Base-by-base conservation (phyloP, 2,113 vertebrate species). In the Petrocephalus microphthalmus region DNA sequence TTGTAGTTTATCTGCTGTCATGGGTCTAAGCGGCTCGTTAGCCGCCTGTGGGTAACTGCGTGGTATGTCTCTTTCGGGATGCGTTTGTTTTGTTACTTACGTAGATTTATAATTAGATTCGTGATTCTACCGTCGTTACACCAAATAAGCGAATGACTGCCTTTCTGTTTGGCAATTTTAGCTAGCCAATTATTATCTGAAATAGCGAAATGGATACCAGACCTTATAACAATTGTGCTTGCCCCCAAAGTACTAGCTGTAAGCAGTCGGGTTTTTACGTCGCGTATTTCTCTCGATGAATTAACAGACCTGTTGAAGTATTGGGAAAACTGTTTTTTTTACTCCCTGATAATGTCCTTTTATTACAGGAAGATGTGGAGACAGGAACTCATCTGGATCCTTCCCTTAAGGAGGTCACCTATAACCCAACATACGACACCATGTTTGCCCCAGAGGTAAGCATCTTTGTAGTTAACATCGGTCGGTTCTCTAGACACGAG, bases 361-460 rank as follows among this genome's bases (percentile, higher is more conserved):
- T 91, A 88, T 94, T 93, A 87, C 90, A 99, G 98, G 98, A 99
- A 94, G 94, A 98, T 93, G 96, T 99, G 89, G 96, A 97, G 94
- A 97, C 97, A 1, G 98, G 98, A 51, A 92, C 94, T 91, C 98
- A 99, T 88, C 95, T 99, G 91, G 98, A 99, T 92, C 98, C 98
- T 88, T 92, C 96, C 3, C 85, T 97, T 90, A 99, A 99, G 92
- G 98, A 99, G 93, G 97, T 99, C 92, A 92, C 92, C 0, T 99
- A 95, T 87, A 99, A 99, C 89, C 98, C 98, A 11, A 96, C 96
- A 37, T 99, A 93, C 11, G 98, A 99, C 81, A 99, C 98, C 17
- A 96, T 99, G 97, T 99, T 99, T 96, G 98, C 98, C 90, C 98
- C 98, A 42, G 97, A 99, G 96, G 98, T 99, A 92, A 94, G 95